These are phyloP conservation scores for Phytoseiulus persimilis DNA, from an alignment of 2,888 invertebrate genomes.

Conservation along the genomic window DNA sequence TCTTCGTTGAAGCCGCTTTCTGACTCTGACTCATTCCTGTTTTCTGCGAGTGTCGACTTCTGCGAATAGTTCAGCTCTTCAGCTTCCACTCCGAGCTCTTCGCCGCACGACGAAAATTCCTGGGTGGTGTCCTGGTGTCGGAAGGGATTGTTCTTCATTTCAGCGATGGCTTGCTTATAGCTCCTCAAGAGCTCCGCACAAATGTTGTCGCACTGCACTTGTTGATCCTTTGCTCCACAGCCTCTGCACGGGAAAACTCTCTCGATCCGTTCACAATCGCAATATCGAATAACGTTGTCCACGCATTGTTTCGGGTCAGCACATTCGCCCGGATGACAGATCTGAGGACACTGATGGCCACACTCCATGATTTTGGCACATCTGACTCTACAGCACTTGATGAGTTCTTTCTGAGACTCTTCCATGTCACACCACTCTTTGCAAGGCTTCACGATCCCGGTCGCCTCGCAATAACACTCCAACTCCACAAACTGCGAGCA, in stretches of 20 bases:
- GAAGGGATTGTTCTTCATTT: conserved; percentile 29
- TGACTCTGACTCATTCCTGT: neutral
- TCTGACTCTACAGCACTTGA: conserved; percentile 16
- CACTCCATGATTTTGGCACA: conserved; percentile 30
- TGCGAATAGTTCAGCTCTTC: neutral
- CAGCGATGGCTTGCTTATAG: conserved; percentile 26
- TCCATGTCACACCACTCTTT: conserved; percentile 32
- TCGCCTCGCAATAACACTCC: conserved; percentile 28
- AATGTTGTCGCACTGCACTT: conserved; percentile 22
- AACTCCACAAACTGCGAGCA: conserved; percentile 31
- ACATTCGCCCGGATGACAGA: conserved; percentile 23
- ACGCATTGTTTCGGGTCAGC: conserved; percentile 11
- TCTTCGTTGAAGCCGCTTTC: conserved; percentile 33
- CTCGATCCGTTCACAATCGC: conserved; percentile 21
- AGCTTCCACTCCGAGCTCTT: neutral
- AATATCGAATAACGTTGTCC: conserved; percentile 32
- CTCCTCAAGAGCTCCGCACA: conserved; percentile 1
- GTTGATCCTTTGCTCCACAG: conserved; percentile 8
- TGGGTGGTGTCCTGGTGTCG: neutral
- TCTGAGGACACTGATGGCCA: conserved; percentile 25
- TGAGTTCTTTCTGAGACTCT: conserved; percentile 20
- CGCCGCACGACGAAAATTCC: neutral
- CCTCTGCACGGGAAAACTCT: conserved; percentile 17
- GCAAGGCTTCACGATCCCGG: conserved; percentile 33
- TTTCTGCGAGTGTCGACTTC: neutral